Evolutionary conservation across 2,888 invertebrate genomes (phyloP), one percentile per base, ranked within the genome.

Genomic region (Hybos culiciformis): DNA sequence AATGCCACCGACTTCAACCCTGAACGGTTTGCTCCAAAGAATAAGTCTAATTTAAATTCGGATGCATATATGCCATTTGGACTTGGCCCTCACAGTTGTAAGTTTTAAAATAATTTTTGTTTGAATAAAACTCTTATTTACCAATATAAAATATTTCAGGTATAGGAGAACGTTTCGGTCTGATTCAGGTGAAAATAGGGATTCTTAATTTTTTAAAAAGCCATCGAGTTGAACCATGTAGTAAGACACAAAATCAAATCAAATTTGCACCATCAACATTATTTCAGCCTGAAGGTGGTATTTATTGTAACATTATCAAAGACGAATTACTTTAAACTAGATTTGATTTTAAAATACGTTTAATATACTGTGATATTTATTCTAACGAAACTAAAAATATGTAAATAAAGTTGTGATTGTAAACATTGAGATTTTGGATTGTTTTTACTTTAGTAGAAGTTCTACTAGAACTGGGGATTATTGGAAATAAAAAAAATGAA

Each of bases 11-110:
- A 53, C 23, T 68, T 67, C 32, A 52, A 59, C 32, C 67, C 68
- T 3, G 66, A 67, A 44, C 56, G 67, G 17, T 67, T 68, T 50
- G 57, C 66, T 0, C 18, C 55, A 5, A 54, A 54, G 34, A 64
- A 66, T 32, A 60, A 60, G 3, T 51, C 56, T n/a, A 51, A 53
- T 4, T 56, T 62, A 24, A 52, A 47, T 4, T 60, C 64, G 3
- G 64, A 59, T 37, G 58, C 63, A 4, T 66, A 63, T 47, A 55
- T 68, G 53, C 67, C 67, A 18, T 67, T 67, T 37, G 67, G 66
- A 8, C 48, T 57, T 32, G 67, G 67, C 20, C 65, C 63, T 9
- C 66, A 63, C 41, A 59, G 55, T 33, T 67, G 67, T 45, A 72
- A 78, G 36, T 78, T 75, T 63, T 45, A 50, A n/a, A n/a, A n/a